A percentile compares a stretch with the other conserved stretches of the same genome.
phyloP scores from a whole-genome alignment of 2,797 vertebrate genomes.

The Eulemur coronatus region DNA sequence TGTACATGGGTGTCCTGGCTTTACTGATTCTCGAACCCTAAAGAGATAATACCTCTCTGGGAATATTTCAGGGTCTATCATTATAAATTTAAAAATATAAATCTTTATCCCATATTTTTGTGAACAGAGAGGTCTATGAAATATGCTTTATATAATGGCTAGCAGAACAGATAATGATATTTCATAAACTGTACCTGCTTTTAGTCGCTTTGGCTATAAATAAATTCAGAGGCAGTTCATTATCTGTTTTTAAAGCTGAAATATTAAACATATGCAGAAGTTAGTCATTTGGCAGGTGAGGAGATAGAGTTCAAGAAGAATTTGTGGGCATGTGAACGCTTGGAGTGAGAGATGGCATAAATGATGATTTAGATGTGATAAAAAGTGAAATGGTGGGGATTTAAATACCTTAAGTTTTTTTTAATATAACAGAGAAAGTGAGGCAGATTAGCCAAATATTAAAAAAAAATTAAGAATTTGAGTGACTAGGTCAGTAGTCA shows the following conservation, averaged over 20 bases:
- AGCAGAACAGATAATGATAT: neutral
- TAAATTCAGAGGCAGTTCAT: neutral
- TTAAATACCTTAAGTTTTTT: neutral
- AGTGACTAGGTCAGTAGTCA: neutral
- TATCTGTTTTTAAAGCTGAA: neutral
- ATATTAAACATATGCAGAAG: neutral
- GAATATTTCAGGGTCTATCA: neutral
- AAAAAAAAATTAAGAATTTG: neutral
- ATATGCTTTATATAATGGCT: neutral
- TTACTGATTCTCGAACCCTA: neutral
- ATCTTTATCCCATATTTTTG: neutral
- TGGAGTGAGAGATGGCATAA: neutral
- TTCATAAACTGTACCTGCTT: neutral
- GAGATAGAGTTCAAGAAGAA: neutral
- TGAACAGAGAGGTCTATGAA: neutral
- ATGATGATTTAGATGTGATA: neutral
- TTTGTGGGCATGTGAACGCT: neutral
- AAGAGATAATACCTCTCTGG: neutral
- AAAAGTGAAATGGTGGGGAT: neutral
- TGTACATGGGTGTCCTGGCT: neutral
- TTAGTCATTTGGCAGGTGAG: neutral
- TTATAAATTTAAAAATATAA: neutral
- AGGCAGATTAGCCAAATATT: neutral
- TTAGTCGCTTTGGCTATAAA: neutral
- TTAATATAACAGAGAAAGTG: neutral